Conservation (phyloP, 2,113 vertebrate species). For the Pelecanoides urinatrix region DNA sequence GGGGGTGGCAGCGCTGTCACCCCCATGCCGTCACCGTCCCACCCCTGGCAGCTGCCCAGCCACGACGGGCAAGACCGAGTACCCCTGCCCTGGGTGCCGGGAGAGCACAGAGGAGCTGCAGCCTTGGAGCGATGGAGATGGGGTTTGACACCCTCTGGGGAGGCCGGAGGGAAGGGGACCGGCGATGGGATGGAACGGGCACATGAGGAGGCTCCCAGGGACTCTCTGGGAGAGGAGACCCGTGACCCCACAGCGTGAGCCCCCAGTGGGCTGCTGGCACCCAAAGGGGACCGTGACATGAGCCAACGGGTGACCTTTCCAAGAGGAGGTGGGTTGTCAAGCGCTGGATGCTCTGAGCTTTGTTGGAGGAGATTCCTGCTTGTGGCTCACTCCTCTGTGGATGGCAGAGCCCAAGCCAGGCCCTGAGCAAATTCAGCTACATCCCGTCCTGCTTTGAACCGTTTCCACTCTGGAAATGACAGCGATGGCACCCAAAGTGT, state of each 20-base stretch:
- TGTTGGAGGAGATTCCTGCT: neutral
- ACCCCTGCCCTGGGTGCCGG: neutral
- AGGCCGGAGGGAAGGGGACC: neutral
- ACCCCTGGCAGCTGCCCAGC: neutral
- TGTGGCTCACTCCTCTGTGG: fast-evolving
- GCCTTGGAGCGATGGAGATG: neutral
- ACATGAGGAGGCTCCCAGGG: neutral
- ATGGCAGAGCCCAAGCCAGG: neutral
- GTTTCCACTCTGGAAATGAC: neutral
- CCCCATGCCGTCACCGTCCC: neutral
- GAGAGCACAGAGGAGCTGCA: neutral
- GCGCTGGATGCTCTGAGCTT: neutral
- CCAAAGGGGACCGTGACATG: neutral
- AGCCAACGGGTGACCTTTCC: neutral
- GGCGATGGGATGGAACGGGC: neutral
- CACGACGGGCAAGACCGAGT: neutral
- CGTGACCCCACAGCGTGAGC: fast-evolving
- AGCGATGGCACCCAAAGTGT: neutral
- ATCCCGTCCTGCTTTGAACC: neutral
- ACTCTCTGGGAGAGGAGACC: neutral
- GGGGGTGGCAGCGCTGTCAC: neutral
- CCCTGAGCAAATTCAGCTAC: neutral
- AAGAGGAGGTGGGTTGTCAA: neutral
- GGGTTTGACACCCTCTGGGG: neutral
- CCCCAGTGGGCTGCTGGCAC: neutral